phyloP scores from a whole-genome alignment of 2,113 vertebrate genomes.

The Camelus dromedarius region DNA sequence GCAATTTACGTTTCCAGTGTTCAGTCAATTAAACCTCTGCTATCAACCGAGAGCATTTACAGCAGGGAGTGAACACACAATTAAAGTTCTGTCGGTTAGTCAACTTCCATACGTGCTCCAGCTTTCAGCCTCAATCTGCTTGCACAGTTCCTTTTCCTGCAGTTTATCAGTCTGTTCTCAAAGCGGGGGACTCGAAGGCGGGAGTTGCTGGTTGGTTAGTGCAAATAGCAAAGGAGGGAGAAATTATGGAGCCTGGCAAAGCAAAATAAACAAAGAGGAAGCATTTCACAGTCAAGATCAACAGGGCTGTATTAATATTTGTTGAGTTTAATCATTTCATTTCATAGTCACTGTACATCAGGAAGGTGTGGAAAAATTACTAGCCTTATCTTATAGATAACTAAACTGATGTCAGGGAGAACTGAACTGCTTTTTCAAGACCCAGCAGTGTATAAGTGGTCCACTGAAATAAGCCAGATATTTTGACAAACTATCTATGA shows the following conservation, averaged over 20 bases:
- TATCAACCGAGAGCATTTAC: constrained; percentile 51
- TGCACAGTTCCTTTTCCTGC: constrained; percentile 48
- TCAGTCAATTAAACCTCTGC: constrained; percentile 69
- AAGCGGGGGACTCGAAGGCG: neutral
- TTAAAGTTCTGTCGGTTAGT: constrained; percentile 55
- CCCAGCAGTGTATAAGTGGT: neutral
- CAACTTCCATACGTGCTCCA: constrained; percentile 24
- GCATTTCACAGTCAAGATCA: neutral
- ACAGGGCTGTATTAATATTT: neutral
- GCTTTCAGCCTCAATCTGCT: constrained; percentile 30
- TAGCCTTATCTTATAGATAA: neutral
- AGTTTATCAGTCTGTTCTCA: constrained; percentile 62
- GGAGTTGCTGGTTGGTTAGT: neutral
- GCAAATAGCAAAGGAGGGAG: constrained; percentile 5
- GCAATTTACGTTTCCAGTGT: constrained; percentile 34
- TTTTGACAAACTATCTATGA: constrained; percentile 15
- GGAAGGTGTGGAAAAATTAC: neutral
- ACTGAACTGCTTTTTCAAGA: neutral
- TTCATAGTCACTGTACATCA: neutral
- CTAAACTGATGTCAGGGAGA: neutral
- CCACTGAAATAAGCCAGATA: neutral
- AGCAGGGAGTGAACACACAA: constrained; percentile 12
- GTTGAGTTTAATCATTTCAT: neutral
- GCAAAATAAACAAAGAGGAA: neutral
- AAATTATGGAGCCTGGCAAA: neutral